phyloP scores from a whole-genome alignment of 2,888 invertebrate genomes.

The Tipula confusa region DNA sequence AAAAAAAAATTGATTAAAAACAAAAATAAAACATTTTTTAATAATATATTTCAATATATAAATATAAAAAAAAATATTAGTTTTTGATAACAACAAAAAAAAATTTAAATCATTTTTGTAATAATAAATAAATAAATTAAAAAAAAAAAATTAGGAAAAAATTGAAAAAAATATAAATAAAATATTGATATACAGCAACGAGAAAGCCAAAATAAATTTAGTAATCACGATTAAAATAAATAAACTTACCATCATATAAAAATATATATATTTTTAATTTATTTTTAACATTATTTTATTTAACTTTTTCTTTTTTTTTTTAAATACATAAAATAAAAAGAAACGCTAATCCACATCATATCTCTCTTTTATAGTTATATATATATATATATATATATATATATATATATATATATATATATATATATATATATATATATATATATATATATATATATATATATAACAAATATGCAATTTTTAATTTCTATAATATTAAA shows the following conservation, averaged over 20 bases:
- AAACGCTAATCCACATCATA: neutral
- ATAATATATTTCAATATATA: constrained; percentile 21
- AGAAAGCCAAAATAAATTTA: constrained; percentile 29
- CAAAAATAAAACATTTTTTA: constrained; percentile 27
- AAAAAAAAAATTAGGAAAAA: constrained; percentile 27
- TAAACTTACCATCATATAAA: neutral
- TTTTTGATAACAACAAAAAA: constrained; percentile 29
- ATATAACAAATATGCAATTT: neutral
- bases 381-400: no score
- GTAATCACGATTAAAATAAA: neutral
- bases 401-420: no score
- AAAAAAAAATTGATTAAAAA: constrained; percentile 26
- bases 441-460: no score
- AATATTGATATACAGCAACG: constrained; percentile 28
- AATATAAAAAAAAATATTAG: constrained; percentile 25
- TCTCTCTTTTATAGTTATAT: neutral
- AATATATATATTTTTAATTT: constrained; percentile 3
- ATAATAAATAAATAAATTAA: neutral
- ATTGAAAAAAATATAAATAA: constrained; percentile 6
- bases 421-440: no score
- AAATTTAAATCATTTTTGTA: constrained; percentile 21
- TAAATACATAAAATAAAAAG: neutral
- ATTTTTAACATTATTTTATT: neutral
- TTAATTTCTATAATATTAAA: neutral
- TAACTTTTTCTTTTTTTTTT: constrained; percentile 12